Percentiles rank a stretch among this genome's conserved stretches.
Conservation (phyloP, 2,113 vertebrate species). For the Neogale vison region DNA sequence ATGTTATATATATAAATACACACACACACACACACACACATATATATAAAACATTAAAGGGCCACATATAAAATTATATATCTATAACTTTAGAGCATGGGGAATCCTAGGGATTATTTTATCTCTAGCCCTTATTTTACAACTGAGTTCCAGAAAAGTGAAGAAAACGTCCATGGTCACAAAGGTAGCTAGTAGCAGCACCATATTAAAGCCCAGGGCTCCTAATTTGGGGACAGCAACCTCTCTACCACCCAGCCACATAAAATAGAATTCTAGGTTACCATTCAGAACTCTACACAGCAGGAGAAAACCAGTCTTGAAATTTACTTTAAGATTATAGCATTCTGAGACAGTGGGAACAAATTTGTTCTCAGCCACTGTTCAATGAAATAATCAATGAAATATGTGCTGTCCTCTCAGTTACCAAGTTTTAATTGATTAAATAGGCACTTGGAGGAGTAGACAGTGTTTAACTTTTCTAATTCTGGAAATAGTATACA, state of each 20-base stretch:
- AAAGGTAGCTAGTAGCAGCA: neutral
- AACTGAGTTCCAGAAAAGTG: neutral
- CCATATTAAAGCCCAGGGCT: neutral
- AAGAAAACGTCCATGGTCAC: neutral
- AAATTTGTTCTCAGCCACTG: neutral
- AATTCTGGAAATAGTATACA: neutral
- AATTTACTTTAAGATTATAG: conserved; percentile 1
- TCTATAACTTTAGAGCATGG: neutral
- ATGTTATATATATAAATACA: neutral
- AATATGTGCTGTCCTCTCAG: neutral
- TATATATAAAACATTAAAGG: too few species aligned
- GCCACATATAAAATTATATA: neutral
- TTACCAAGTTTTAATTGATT: neutral
- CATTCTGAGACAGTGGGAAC: neutral
- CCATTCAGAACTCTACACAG: neutral
- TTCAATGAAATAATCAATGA: neutral
- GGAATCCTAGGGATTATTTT: neutral
- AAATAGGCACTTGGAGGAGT: neutral
- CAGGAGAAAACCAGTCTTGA: neutral
- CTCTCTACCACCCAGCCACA: neutral
- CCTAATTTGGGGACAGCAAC: neutral
- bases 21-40: too few species aligned
- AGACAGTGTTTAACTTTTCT: neutral
- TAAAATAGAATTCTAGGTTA: neutral
- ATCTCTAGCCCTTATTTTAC: neutral